Percentiles rank a stretch among this genome's conserved stretches.
phyloP scores from a whole-genome alignment of 2,888 invertebrate species.

The Sisyra terminalis region DNA sequence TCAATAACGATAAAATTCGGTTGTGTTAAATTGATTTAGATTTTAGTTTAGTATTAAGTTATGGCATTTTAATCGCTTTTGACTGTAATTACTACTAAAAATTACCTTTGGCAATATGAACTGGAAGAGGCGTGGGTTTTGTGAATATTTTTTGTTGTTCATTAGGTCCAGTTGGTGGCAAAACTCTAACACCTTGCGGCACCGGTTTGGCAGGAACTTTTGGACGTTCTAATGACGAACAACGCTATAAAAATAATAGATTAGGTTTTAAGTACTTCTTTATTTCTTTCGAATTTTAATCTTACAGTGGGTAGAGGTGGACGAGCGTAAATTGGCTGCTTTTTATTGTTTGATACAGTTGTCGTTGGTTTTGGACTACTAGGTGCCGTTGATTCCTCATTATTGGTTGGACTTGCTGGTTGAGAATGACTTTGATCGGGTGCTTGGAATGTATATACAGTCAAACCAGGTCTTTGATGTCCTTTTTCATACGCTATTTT shows the following conservation, averaged over 20 bases:
- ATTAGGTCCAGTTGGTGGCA: constrained; percentile 29
- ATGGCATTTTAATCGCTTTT: no score
- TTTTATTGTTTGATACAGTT: constrained; percentile 18
- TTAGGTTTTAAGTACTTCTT: background rate
- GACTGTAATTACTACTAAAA: background rate
- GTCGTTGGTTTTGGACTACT: constrained; percentile 15
- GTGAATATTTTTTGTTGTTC: constrained; percentile 30
- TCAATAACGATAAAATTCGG: no score
- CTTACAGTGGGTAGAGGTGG: constrained; percentile 61
- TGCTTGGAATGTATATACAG: constrained; percentile 76
- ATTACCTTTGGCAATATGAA: constrained; percentile 58
- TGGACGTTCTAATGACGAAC: constrained; percentile 76
- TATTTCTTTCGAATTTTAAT: background rate
- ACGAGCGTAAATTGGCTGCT: constrained; percentile 24
- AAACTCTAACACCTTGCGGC: constrained; percentile 24
- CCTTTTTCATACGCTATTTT: constrained; percentile 70
- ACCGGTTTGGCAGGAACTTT: constrained; percentile 39
- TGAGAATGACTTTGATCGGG: constrained; percentile 43
- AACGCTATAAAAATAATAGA: constrained; percentile 46
- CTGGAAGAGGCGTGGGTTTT: constrained; percentile 54
- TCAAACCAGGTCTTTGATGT: constrained; percentile 69
- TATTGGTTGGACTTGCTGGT: constrained; percentile 29
- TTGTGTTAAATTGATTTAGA: no score
- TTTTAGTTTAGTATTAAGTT: no score
- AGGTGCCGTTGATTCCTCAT: constrained; percentile 17